Percentiles rank a stretch among this genome's conserved stretches.
These are phyloP conservation scores for Luffia ferchaultella DNA, from an alignment of 2,888 invertebrate species.

Conservation along the genomic window DNA sequence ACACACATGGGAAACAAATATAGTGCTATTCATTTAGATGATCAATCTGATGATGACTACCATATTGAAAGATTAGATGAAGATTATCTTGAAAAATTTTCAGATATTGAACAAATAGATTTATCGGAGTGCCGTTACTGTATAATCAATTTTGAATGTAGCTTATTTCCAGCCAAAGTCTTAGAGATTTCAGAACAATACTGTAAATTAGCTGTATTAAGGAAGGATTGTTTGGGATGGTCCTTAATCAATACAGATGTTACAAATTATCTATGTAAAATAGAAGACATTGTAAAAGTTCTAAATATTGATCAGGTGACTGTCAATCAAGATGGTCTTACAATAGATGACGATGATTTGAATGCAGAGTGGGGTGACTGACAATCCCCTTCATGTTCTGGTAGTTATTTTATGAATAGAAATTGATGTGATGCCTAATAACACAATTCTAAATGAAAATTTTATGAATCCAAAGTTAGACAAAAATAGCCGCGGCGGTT, in stretches of 20 bases:
- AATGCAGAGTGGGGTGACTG: neutral
- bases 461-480: too few relatives aligned
- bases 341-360: neutral
- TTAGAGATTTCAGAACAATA: neutral
- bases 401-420: too few relatives aligned
- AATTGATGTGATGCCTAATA: too few relatives aligned
- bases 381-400: too few relatives aligned
- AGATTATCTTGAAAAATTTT: neutral
- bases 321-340: neutral
- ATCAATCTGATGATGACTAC: neutral
- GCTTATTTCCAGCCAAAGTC: neutral
- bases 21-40: too few relatives aligned
- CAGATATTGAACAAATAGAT: neutral
- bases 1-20: too few relatives aligned
- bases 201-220: neutral
- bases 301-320: neutral
- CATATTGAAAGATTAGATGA: neutral
- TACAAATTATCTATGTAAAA: neutral
- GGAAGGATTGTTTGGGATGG: neutral
- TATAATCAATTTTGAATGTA: neutral
- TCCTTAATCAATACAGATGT: neutral
- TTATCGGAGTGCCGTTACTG: neutral
- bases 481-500: too few relatives aligned
- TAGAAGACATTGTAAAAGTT: neutral
- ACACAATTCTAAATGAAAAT: too few relatives aligned